phyloP scores from a whole-genome alignment of 2,797 vertebrate species.

The Clamator glandarius region DNA sequence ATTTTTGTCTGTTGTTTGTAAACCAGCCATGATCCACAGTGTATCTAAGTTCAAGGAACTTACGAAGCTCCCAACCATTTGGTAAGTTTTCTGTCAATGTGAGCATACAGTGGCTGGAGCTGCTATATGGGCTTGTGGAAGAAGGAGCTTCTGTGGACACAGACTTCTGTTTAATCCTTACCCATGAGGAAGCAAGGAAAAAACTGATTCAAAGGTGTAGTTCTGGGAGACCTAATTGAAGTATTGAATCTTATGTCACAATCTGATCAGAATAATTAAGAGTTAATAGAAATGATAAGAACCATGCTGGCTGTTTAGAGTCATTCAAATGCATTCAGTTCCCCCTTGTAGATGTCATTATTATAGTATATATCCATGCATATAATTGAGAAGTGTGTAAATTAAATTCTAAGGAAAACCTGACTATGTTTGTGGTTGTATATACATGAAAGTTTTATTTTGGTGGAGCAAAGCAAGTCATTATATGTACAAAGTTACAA shows the following conservation, averaged over 20 bases:
- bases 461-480: neutral
- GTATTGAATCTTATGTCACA: neutral
- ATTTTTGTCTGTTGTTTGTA: neutral
- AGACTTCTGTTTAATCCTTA: neutral
- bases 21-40: rapidly evolving
- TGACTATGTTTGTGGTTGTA: no score
- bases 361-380: neutral
- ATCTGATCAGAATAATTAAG: neutral
- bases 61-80: rapidly evolving
- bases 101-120: neutral
- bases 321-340: neutral
- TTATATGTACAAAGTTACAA: neutral
- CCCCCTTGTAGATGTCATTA: neutral
- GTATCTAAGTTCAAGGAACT: neutral
- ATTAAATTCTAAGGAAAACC: neutral
- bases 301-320: neutral
- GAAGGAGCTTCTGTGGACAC: neutral
- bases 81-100: neutral
- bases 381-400: neutral
- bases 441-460: neutral
- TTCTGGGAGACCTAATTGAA: neutral
- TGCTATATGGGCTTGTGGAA: neutral
- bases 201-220: neutral
- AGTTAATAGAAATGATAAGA: neutral
- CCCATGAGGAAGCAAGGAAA: neutral